Percentiles rank a stretch among this genome's conserved stretches.
Evolutionary conservation across 2,797 vertebrate genomes (phyloP).

Genomic region (Siniperca obscura): DNA sequence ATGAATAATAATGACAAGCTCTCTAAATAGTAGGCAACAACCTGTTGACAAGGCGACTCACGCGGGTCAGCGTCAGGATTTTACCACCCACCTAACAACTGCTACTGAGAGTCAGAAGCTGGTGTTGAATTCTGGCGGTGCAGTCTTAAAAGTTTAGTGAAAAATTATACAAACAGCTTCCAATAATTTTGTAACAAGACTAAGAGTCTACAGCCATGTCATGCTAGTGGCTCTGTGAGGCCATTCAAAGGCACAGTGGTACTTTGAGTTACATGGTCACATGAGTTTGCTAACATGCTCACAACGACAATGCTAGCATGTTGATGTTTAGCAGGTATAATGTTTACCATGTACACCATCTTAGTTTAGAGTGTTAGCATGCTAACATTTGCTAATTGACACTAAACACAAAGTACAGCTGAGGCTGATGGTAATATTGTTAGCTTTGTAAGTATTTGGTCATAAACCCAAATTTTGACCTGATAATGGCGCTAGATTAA

Average conservation of each 20-base stretch:
- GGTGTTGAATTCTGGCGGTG: not conserved
- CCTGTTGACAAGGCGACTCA: slow-evolving; percentile 22
- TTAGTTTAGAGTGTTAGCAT: not conserved
- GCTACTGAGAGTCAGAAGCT: slow-evolving; percentile 19
- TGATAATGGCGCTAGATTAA: not conserved
- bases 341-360: not conserved
- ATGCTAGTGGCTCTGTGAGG: not conserved
- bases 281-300: not conserved
- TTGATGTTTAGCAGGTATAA: not conserved
- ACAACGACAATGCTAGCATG: not conserved
- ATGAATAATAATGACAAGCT: slow-evolving; percentile 38
- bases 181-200: not conserved
- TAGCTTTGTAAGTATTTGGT: too few relatives aligned
- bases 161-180: slow-evolving; percentile 17
- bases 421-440: not conserved
- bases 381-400: not conserved
- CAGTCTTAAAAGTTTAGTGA: slow-evolving; percentile 14
- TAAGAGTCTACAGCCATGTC: not conserved
- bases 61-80: slow-evolving; percentile 24
- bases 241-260: not conserved
- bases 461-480: not conserved
- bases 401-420: not conserved
- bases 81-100: slow-evolving; percentile 54
- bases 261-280: not conserved
- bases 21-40: slow-evolving; percentile 32